These are phyloP conservation scores for Heliconius ismenius DNA, from an alignment of 2,888 invertebrate genomes.

Conservation along the genomic window DNA sequence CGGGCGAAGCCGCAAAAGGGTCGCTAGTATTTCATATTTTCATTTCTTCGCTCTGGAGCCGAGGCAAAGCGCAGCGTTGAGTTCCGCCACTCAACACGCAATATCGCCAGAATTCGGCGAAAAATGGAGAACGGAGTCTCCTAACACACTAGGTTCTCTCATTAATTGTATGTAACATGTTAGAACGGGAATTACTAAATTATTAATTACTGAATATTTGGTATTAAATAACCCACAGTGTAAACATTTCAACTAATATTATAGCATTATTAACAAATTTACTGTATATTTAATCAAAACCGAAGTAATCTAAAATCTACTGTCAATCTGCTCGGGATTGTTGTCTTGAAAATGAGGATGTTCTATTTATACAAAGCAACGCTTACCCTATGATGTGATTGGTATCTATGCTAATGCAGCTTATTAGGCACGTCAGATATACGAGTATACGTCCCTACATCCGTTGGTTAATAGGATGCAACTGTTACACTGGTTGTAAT, in stretches of 20 bases:
- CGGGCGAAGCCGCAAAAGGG: no score
- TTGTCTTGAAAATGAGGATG: conserved; percentile 3
- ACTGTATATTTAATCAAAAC: neutral
- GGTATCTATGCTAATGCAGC: conserved; percentile 9
- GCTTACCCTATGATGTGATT: conserved; percentile 5
- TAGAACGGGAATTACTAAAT: neutral
- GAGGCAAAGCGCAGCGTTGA: no score
- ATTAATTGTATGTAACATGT: neutral
- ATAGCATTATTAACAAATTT: neutral
- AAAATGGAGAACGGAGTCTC: no score
- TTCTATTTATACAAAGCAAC: conserved; percentile 23
- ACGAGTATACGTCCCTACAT: neutral
- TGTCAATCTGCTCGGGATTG: neutral
- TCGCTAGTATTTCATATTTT: no score
- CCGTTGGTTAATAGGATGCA: neutral
- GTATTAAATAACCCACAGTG: neutral
- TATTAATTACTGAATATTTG: neutral
- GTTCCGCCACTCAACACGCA: no score
- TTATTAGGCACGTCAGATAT: neutral
- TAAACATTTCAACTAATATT: neutral
- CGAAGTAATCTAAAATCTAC: neutral
- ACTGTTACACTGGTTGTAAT: neutral
- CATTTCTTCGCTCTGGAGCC: no score
- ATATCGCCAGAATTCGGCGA: no score
- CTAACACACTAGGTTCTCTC: no score